Percentiles rank a stretch among this genome's conserved stretches.
phyloP scores from a whole-genome alignment of 2,113 vertebrate genomes.

The Plecotus auritus region DNA sequence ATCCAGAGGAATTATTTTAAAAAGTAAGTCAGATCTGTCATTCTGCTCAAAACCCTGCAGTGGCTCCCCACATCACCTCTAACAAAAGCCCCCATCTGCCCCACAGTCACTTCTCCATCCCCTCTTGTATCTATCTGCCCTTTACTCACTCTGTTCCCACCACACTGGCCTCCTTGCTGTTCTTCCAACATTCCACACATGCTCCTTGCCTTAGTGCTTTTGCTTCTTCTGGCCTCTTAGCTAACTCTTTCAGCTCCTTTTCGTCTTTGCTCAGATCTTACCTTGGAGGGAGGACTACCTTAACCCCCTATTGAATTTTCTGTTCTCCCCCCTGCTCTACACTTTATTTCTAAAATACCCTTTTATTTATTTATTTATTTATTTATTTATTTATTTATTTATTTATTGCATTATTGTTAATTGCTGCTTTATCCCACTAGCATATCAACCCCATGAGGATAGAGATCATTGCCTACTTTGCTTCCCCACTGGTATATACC shows the following conservation, averaged over 20 bases:
- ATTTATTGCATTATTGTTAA: background rate
- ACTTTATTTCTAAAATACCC: background rate
- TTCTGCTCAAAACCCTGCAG: background rate
- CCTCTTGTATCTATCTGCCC: background rate
- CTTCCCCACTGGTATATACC: background rate
- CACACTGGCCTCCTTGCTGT: background rate
- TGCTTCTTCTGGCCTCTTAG: background rate
- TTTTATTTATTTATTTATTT: background rate
- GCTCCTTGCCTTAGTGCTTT: background rate
- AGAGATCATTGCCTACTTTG: background rate
- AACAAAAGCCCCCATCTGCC: background rate
- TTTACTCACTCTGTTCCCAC: background rate
- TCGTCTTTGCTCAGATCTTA: background rate
- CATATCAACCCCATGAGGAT: background rate
- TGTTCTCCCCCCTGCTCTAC: background rate
- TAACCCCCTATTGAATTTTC: background rate
- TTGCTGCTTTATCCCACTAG: background rate
- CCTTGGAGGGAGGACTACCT: background rate
- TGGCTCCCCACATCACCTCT: background rate
- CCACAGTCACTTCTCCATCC: accelerated
- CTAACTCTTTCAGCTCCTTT: background rate
- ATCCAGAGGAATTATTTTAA: background rate
- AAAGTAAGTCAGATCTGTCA: background rate
- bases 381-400: background rate
- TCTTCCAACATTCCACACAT: background rate